These are phyloP conservation scores for Eilema griseolum DNA, from an alignment of 2,888 invertebrate genomes.

Conservation along the genomic window DNA sequence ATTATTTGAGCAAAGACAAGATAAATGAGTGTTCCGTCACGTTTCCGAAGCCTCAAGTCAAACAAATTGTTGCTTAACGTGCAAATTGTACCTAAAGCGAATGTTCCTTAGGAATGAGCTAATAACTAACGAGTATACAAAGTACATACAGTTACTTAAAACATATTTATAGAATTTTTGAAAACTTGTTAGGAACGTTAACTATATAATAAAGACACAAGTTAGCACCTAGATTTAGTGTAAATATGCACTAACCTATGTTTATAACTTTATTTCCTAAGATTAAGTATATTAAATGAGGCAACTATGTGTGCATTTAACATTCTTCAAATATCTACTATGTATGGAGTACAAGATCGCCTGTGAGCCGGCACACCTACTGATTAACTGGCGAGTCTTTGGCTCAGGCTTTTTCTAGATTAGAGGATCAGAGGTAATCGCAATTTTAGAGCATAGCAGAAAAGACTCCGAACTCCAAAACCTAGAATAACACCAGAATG, in stretches of 20 bases:
- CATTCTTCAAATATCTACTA: neutral
- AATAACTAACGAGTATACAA: neutral
- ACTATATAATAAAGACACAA: neutral
- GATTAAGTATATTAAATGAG: neutral
- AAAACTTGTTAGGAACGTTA: neutral
- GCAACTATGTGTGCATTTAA: constrained; percentile 5
- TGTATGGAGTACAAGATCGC: too few species aligned
- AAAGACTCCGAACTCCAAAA: neutral
- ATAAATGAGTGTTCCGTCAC: constrained; percentile 63
- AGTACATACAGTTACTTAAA: neutral
- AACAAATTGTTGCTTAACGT: constrained; percentile 59
- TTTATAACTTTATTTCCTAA: constrained; percentile 12
- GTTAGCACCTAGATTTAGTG: neutral
- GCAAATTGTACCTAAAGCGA: constrained; percentile 29
- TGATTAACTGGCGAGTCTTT: neutral
- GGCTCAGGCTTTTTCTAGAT: neutral
- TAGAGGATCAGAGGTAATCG: neutral
- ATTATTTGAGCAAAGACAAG: constrained; percentile 63
- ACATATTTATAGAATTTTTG: neutral
- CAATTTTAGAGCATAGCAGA: neutral
- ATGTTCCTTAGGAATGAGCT: neutral
- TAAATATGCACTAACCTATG: constrained; percentile 11
- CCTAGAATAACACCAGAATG: neutral
- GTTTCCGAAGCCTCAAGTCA: constrained; percentile 50
- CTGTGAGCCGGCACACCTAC: neutral